Percentiles rank a stretch among this genome's conserved stretches.
Evolutionary conservation across 2,888 invertebrate species (phyloP).

Genomic region (Trichogramma dendrolimi): DNA sequence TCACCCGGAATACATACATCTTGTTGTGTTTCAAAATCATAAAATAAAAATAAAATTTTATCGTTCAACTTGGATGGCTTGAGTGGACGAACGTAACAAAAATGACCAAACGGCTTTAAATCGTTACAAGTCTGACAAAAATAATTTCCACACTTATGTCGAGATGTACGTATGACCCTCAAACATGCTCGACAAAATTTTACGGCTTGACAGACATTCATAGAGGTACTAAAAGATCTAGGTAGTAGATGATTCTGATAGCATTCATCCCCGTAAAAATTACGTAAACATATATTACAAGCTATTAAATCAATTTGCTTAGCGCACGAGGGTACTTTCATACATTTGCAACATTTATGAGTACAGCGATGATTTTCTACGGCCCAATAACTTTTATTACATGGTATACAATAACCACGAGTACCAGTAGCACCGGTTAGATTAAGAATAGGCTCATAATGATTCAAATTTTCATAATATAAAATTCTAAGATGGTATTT

Average conservation of each 20-base stretch:
- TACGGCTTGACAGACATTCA: no score
- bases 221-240: no score
- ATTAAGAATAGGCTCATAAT: conserved; percentile 16
- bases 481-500: conserved; percentile 6
- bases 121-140: conserved; percentile 3
- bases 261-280: background rate
- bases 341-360: conserved; percentile 3
- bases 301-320: background rate
- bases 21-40: conserved; percentile 11
- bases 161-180: no score
- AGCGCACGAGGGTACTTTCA: background rate
- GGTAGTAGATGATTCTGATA: no score
- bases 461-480: background rate
- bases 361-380: conserved; percentile 6
- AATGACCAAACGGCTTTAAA: background rate
- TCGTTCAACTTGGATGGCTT: no score
- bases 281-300: background rate
- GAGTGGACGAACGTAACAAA: conserved; percentile 10
- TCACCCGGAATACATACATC: background rate
- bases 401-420: conserved; percentile 5
- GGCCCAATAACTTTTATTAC: conserved; percentile 5
- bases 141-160: background rate
- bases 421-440: conserved; percentile 3
- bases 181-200: no score
- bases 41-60: conserved; percentile 11